These are phyloP conservation scores for Tinamus guttatus DNA, from an alignment of 2,113 vertebrate species.

Conservation along the genomic window DNA sequence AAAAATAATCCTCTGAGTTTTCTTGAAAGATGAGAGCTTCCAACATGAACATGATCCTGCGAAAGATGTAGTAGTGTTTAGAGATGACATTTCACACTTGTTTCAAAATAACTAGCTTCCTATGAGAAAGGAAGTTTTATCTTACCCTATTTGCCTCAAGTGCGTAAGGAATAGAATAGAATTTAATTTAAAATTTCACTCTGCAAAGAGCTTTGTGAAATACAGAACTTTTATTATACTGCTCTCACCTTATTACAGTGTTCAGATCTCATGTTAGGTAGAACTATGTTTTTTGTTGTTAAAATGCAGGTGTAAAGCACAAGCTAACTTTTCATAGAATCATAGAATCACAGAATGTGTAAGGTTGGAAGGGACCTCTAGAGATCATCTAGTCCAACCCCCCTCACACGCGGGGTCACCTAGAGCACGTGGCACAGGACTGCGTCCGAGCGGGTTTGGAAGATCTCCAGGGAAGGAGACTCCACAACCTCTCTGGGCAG, in stretches of 20 bases:
- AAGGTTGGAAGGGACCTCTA: too few species aligned
- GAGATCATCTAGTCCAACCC: too few species aligned
- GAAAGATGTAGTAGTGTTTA: slow-evolving; percentile 35
- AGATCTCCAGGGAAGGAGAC: too few species aligned
- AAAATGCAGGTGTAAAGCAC: background rate
- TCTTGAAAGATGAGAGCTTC: slow-evolving; percentile 41
- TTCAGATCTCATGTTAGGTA: background rate
- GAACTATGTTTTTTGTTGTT: background rate
- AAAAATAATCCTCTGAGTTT: background rate
- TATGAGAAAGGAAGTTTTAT: slow-evolving; percentile 3
- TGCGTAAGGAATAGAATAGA: background rate
- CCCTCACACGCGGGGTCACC: too few species aligned
- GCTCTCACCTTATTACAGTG: background rate
- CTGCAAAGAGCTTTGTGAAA: background rate
- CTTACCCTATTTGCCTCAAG: slow-evolving; percentile 12
- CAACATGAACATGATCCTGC: slow-evolving; percentile 48
- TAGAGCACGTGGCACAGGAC: too few species aligned
- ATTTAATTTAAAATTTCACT: background rate
- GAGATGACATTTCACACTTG: slow-evolving; percentile 30
- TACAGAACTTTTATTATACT: background rate
- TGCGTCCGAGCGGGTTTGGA: too few species aligned
- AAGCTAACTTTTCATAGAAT: background rate
- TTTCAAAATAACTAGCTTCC: slow-evolving; percentile 21
- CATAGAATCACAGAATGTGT: too few species aligned
- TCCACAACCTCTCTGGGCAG: too few species aligned